phyloP scores from a whole-genome alignment of 2,888 invertebrate species.

The Lycophotia porphyrea region DNA sequence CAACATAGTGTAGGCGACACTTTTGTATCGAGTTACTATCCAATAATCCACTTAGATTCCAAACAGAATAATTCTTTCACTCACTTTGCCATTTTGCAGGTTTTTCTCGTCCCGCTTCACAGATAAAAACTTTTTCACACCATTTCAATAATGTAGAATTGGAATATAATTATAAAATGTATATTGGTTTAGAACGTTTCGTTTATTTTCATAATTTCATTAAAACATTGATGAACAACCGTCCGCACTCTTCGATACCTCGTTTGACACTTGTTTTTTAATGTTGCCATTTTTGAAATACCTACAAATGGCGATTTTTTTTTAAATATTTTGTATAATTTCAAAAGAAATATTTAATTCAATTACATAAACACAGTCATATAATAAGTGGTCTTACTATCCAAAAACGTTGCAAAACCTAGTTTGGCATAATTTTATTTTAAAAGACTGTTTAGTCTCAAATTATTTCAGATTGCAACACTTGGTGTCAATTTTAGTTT shows the following conservation, averaged over 20 bases:
- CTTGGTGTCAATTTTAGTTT: background rate
- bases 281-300: conserved; percentile 34
- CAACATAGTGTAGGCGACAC: conserved; percentile 65
- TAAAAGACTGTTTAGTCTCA: background rate
- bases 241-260: conserved; percentile 46
- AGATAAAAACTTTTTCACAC: conserved; percentile 66
- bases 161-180: conserved; percentile 24
- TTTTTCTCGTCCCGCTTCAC: conserved; percentile 57
- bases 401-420: background rate
- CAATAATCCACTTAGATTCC: conserved; percentile 67
- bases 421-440: background rate
- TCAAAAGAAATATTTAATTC: background rate
- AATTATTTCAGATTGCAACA: conserved; percentile 11
- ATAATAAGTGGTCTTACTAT: too few species aligned
- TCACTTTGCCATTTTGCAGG: conserved; percentile 86
- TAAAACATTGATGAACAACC: conserved; percentile 37
- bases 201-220: conserved; percentile 60
- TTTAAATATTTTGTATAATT: too few species aligned
- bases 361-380: background rate
- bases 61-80: conserved; percentile 69
- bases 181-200: conserved; percentile 35
- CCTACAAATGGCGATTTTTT: background rate
- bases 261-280: conserved; percentile 55
- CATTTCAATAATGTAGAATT: conserved; percentile 67
- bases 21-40: conserved; percentile 67